These are phyloP conservation scores for Saturnia japonica DNA, from an alignment of 2,888 invertebrate species.

Conservation along the genomic window DNA sequence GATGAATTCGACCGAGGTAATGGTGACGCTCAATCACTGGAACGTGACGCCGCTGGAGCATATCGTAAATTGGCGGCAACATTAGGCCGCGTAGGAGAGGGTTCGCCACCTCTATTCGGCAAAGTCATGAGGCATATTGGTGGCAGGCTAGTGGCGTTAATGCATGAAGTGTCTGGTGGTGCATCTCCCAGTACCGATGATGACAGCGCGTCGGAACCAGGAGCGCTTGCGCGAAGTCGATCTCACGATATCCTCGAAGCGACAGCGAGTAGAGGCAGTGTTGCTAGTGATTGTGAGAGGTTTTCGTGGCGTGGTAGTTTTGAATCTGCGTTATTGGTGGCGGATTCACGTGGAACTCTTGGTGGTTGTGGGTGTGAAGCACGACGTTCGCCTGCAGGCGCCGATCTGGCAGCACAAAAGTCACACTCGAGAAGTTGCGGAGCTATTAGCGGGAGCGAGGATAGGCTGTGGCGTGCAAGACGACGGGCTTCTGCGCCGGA, in stretches of 20 bases:
- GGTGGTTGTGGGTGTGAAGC: conserved; percentile 89
- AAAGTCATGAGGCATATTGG: conserved; percentile 97
- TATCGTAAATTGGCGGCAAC: conserved; percentile 93
- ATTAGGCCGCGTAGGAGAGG: conserved; percentile 86
- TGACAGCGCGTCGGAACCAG: conserved; percentile 86
- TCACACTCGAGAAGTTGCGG: conserved; percentile 92
- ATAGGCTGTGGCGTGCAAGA: conserved; percentile 74
- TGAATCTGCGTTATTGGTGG: conserved; percentile 93
- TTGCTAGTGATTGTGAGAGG: conserved; percentile 93
- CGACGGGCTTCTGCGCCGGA: conserved; percentile 75
- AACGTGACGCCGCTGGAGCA: conserved; percentile 91
- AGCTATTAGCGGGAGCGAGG: conserved; percentile 89
- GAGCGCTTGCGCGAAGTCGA: conserved; percentile 88
- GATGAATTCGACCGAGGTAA: conserved; percentile 91
- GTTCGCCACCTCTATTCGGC: conserved; percentile 92
- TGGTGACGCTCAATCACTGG: conserved; percentile 81
- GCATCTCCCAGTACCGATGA: conserved; percentile 88
- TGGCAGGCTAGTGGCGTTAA: conserved; percentile 91
- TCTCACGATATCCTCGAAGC: conserved; percentile 91
- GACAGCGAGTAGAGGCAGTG: conserved; percentile 81
- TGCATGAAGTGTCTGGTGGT: conserved; percentile 95
- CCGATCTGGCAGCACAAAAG: conserved; percentile 89
- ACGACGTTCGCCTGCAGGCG: conserved; percentile 91
- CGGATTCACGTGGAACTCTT: conserved; percentile 91
- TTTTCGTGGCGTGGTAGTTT: conserved; percentile 97